Evolutionary conservation across 1,140 invertebrate species (phyloP), one percentile per base, ranked within the genome.

Genomic region (Lordiphosa clarofinis): DNA sequence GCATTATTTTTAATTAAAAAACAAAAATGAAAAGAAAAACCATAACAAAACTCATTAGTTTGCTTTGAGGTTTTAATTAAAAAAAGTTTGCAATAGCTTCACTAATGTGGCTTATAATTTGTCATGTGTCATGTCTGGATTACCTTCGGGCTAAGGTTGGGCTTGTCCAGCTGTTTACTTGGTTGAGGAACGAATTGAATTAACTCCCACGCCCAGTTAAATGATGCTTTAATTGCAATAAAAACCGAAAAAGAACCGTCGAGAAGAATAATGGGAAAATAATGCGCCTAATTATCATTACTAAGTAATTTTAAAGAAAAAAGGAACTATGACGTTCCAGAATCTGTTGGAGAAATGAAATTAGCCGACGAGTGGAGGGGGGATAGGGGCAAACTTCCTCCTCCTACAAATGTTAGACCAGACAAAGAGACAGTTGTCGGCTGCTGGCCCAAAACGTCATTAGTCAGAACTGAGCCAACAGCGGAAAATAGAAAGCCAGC

Each of bases 221-320:
- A 76, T 72, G 76, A 56, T 58, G 76, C 44, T 72, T 81, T 81
- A 81, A 81, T 81, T 81, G 75, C 75, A 55, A 66, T 61, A 67
- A 69, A 61, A 69, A 59, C 65, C 53, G 48, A 61, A 49, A 56
- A 56, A 57, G 58, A 44, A 42, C 50, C 58, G 19, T 65, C 56
- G 39, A 50, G 13, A 75, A 81, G 76, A 81, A 81, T 82, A 81
- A 81, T 81, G 75, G 75, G 76, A 81, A 81, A 81, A 81, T 82
- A 81, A 81, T 81, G 76, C 75, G 59, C 37, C 75, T 81, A 82
- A 81, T 81, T 81, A 81, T 75, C 71, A 81, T 81, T 82, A 75
- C 69, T 69, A 72, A 60, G 64, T 66, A 56, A 58, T 78, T 81
- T 81, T 81, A 48, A 55, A 53, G 55, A 53, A 50, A 50, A 57